Conservation (phyloP, 2,888 invertebrate species). For the Pristionchus maxplancki region DNA sequence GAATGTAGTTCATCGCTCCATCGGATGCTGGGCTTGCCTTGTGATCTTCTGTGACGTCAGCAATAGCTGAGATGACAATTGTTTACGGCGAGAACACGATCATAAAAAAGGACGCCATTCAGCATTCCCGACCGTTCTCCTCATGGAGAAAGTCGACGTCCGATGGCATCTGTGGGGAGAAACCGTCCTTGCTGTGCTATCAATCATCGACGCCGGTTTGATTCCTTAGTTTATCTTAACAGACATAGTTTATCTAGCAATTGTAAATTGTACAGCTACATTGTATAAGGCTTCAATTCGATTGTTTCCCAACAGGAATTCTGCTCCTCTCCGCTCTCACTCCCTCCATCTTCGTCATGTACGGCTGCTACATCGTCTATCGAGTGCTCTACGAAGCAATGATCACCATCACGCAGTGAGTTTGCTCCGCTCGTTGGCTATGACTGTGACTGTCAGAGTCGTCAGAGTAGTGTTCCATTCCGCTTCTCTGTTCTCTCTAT, state of each 20-base stretch:
- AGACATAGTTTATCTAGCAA: no score
- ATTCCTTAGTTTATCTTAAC: background rate
- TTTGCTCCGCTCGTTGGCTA: no score
- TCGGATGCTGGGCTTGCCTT: background rate
- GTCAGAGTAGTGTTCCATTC: background rate
- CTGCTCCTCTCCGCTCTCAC: conserved; percentile 41
- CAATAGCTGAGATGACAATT: no score
- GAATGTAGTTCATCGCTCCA: background rate
- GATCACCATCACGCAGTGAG: conserved; percentile 76
- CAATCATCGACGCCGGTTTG: conserved; percentile 34
- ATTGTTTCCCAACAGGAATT: no score
- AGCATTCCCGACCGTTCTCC: conserved; percentile 68
- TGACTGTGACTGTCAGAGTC: background rate
- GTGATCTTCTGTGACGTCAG: no score
- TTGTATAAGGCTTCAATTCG: no score
- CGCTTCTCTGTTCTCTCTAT: no score
- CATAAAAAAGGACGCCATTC: background rate
- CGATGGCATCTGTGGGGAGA: conserved; percentile 82
- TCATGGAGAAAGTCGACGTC: conserved; percentile 80
- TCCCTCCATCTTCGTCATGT: conserved; percentile 58
- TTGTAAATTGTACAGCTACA: no score
- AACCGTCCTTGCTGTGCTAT: conserved; percentile 77
- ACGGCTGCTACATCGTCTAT: conserved; percentile 68
- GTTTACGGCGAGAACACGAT: background rate
- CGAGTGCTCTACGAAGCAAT: conserved; percentile 70